Base-by-base conservation (phyloP, 2,113 vertebrate species). In the Atlantisia rogersi region DNA sequence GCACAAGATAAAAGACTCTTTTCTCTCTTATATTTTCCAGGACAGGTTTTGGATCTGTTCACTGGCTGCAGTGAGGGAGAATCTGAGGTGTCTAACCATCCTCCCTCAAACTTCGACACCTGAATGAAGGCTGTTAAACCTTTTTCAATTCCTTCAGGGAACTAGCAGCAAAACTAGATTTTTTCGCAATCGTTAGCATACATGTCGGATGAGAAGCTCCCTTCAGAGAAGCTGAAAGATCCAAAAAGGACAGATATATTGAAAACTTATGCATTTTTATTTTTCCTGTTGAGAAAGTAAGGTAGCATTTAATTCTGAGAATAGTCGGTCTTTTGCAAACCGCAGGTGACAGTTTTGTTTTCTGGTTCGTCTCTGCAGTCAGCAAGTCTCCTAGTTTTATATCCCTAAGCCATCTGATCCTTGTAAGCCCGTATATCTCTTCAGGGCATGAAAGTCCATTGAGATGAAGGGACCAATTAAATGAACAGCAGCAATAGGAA, bases 401-500 rank as follows among this genome's bases (percentile, higher is more conserved):
- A 67, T 44, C 44, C 52, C n/a, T 74, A 62, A 20, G 42, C 35
- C 26, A 60, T 85, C 82, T 86, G 52, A 90, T 86, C 60, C 63
- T 63, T 97, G 94, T 92, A 95, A 92, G 39, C 35, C 77, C 53
- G 68, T 69, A 71, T 64, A 94, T 92, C 42, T 94, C 91, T 94
- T 79, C 46, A 78, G 60, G 79, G 40, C 59, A 56, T 56, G 64
- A 93, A 96, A 92, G 26, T 6, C 75, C 65, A 32, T 68, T 73
- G 84, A 83, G 87, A 94, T 92, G 52, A 90, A 93, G 82, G 58
- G 69, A 63, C 75, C 85, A 93, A 95, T 94, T 90, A 92, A 88
- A 93, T 39, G 71, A 93, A 77, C n/a, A 83, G 15, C 46, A 86
- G 25, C 52, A 90, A 44, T 1, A 93, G 44, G 82, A 59, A 88